phyloP scores from a whole-genome alignment of 1,140 invertebrate species.

The Himalopsyche phryganea region DNA sequence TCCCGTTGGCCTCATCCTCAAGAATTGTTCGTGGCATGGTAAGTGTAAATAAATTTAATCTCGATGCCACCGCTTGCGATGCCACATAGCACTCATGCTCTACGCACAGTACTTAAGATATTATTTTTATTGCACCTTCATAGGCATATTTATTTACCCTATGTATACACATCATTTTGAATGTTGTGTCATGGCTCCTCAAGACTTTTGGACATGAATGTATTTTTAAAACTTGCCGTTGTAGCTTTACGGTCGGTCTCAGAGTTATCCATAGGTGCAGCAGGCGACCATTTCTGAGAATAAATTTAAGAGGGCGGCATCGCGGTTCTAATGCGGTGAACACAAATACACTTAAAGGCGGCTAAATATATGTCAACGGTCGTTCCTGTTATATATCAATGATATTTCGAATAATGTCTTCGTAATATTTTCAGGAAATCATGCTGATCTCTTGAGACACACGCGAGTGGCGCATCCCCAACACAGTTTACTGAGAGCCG shows the following conservation, averaged over 20 bases:
- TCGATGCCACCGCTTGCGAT: background rate
- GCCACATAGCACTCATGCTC: background rate
- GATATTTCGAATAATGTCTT: background rate
- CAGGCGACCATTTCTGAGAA: background rate
- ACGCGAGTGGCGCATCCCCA: constrained; percentile 7
- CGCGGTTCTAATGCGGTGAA: background rate
- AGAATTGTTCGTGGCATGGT: constrained; percentile 24
- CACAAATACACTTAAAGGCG: background rate
- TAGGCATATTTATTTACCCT: background rate
- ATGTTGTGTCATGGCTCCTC: background rate
- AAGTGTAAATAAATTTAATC: background rate
- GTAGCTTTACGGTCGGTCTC: no score
- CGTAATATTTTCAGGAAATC: constrained; percentile 1
- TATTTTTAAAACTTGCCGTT: no score
- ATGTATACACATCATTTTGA: background rate
- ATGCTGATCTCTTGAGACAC: background rate
- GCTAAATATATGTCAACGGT: background rate
- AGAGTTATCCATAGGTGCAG: no score
- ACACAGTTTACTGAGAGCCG: constrained; percentile 6
- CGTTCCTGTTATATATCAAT: background rate
- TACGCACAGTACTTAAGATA: background rate
- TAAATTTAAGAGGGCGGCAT: background rate
- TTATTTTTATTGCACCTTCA: background rate
- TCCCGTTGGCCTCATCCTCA: constrained; percentile 9
- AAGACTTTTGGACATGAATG: background rate